Base-by-base conservation (phyloP, 2,113 vertebrate species). In the Hydropotes inermis region DNA sequence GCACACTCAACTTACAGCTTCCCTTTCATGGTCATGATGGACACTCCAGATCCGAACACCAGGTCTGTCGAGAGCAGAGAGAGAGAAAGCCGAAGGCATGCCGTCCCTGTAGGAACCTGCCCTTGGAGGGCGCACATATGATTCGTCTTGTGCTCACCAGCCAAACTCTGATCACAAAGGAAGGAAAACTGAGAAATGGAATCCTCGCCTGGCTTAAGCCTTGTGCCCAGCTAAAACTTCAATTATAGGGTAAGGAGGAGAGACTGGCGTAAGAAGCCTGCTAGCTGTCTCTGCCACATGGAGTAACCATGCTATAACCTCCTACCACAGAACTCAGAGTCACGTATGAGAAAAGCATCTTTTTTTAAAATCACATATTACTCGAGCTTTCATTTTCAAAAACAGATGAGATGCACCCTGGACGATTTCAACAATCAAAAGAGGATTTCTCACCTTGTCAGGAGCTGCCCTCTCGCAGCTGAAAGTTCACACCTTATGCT, bases 401-500 rank as follows among this genome's bases (percentile, higher is more conserved):
- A 64, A 82, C 6, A 43, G 1, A 86, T 33, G 96, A 67, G 39
- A 67, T 89, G 33, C 50, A 86, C 94, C 21, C 76, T 93, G 74
- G 84, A 76, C 89, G 60, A 33, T 89, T 97, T 98, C 97, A 96
- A 67, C 74, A 90, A 33, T 33, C 15, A 50, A 84, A 84, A 94
- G 86, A 89, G 83, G 95, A 90, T 19, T 87, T 97, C 87, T 95
- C 97, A 92, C 54, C 86, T 98, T 43, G 50, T 97, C 85, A 86
- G 97, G 61, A 87, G 19, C 50, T 96, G 57, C 50, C 86, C 70
- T 64, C 95, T 43, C 95, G 90, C 86, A 92, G 14, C 87, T 85
- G 50, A 98, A 91, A 79, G 84, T 93, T 97, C 84, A 92, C 47
- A 55, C 54, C 89, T 98, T 98, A 97, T 96, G 96, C 84, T 96